Conservation (phyloP, 2,113 vertebrate species). For the Manacus vitellinus region DNA sequence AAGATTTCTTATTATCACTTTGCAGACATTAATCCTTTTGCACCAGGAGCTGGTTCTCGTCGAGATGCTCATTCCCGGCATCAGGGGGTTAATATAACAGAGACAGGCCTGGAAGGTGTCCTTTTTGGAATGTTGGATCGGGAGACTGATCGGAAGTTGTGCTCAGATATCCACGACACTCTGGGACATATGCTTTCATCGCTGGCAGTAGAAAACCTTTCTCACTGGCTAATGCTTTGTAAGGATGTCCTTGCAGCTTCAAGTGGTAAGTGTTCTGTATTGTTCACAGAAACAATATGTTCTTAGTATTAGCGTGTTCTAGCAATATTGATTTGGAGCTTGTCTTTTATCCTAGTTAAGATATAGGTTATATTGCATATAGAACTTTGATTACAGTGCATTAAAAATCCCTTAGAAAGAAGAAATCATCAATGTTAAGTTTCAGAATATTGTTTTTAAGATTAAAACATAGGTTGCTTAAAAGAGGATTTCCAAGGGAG, state of each 20-base stretch:
- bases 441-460: neutral
- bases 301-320: neutral
- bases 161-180: constrained; percentile 97
- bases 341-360: neutral
- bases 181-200: constrained; percentile 98
- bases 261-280: constrained; percentile 81
- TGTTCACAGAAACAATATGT: neutral
- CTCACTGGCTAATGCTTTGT: constrained; percentile 97
- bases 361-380: neutral
- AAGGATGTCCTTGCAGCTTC: constrained; percentile 97
- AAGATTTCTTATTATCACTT: neutral
- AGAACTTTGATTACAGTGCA: neutral
- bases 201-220: constrained; percentile 93
- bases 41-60: constrained; percentile 69
- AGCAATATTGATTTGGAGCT: neutral
- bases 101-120: constrained; percentile 94
- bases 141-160: constrained; percentile 94
- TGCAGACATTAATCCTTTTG: constrained; percentile 75
- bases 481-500: neutral
- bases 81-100: constrained; percentile 92
- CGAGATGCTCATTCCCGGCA: constrained; percentile 72
- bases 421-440: neutral
- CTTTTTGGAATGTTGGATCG: constrained; percentile 98
- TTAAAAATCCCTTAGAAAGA: neutral
- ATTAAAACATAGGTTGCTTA: neutral